These are phyloP conservation scores for Typhlichthys eigenmanni DNA, from an alignment of 2,797 vertebrate species.

Conservation along the genomic window DNA sequence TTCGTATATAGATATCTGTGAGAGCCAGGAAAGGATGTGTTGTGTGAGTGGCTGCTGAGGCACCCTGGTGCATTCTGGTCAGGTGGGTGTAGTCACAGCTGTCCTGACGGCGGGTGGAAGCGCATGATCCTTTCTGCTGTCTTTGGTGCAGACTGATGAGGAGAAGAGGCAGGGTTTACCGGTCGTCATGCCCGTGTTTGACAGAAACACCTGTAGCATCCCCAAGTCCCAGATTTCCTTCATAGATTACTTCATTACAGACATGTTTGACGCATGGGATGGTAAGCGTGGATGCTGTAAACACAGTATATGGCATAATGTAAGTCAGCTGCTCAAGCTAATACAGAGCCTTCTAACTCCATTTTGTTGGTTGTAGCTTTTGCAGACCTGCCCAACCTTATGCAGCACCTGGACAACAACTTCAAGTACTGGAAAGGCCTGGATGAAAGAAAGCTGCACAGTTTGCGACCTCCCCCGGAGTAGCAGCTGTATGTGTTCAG, in stretches of 20 bases:
- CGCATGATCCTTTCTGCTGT: conserved; percentile 17
- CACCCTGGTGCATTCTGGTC: too few relatives aligned
- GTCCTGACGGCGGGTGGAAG: too few relatives aligned
- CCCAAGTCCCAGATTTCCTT: conserved; percentile 97
- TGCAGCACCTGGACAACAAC: conserved; percentile 96
- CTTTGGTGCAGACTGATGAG: conserved; percentile 88
- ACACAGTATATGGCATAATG: background rate
- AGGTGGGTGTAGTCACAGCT: too few relatives aligned
- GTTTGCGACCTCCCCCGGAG: conserved; percentile 87
- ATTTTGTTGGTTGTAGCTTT: conserved; percentile 79
- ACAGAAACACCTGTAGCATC: conserved; percentile 96
- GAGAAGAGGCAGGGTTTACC: conserved; percentile 91
- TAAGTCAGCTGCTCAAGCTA: background rate
- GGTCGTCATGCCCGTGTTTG: conserved; percentile 96
- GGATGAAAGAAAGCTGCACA: conserved; percentile 88
- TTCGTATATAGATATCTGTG: too few relatives aligned
- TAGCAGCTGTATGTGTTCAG: conserved; percentile 58
- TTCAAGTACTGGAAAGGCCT: conserved; percentile 98
- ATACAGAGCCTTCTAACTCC: background rate
- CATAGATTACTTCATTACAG: conserved; percentile 98
- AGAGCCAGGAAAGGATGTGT: too few relatives aligned
- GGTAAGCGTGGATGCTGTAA: conserved; percentile 76
- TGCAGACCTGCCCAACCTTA: conserved; percentile 92
- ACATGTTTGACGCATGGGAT: conserved; percentile 98
- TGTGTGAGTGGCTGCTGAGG: too few relatives aligned